phyloP scores from a whole-genome alignment of 2,113 vertebrate genomes.

The Drymodes brunneopygia region DNA sequence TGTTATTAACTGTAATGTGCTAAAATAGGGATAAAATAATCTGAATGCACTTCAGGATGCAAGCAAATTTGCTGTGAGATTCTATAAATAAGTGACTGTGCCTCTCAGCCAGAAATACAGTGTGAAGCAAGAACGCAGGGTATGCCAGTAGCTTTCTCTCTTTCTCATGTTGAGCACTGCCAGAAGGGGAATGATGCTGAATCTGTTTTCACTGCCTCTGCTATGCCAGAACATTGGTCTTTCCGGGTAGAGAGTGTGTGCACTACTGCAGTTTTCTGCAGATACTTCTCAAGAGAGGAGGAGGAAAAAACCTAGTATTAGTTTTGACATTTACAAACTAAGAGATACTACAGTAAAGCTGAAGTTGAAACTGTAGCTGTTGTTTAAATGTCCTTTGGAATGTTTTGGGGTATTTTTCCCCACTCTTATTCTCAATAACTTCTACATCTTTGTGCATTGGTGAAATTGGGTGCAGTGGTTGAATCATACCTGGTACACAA shows the following conservation, averaged over 20 bases:
- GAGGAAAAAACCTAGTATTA: neutral
- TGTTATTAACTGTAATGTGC: neutral
- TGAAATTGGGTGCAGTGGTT: neutral
- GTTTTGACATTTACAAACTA: neutral
- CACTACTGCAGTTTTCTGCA: neutral
- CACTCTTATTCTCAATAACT: neutral
- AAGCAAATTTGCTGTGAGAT: neutral
- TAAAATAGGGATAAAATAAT: neutral
- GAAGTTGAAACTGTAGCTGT: neutral
- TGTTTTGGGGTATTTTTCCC: neutral
- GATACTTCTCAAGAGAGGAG: neutral
- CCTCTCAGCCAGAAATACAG: neutral
- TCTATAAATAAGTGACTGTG: neutral
- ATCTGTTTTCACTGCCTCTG: neutral
- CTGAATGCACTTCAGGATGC: neutral
- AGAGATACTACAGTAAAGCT: neutral
- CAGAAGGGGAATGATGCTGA: neutral
- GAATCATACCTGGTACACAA: neutral
- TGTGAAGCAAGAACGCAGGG: neutral
- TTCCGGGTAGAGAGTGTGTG: neutral
- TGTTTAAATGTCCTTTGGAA: neutral
- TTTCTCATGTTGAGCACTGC: neutral
- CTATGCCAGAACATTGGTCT: neutral
- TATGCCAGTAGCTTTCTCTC: neutral
- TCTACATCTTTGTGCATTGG: fast-evolving